Evolutionary conservation across 2,888 invertebrate genomes (phyloP).

Genomic region (Dioctria linearis): DNA sequence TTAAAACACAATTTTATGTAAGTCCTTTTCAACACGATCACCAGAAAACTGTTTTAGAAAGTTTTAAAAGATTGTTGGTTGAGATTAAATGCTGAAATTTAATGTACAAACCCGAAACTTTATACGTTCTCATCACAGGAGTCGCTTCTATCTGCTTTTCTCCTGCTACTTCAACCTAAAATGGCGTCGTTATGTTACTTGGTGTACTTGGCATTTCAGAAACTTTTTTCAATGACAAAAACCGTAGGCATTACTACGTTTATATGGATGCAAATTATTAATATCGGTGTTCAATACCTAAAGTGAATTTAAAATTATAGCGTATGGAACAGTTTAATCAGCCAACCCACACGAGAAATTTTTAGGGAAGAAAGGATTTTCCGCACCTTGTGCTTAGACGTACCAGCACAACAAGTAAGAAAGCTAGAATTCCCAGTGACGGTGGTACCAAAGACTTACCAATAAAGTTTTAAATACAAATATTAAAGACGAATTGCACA

Average conservation of each 20-base stretch:
- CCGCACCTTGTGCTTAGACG: no score
- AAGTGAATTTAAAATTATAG: no score
- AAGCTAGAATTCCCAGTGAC: no score
- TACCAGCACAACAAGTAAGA: no score
- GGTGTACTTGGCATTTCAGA: neutral
- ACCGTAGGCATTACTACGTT: neutral
- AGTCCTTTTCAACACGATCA: constrained; percentile 20
- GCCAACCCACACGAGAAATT: no score
- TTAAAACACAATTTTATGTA: neutral
- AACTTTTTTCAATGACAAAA: neutral
- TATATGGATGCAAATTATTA: no score
- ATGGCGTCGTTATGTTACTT: constrained; percentile 32
- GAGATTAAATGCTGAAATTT: constrained; percentile 37
- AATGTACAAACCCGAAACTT: constrained; percentile 52
- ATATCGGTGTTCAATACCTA: no score
- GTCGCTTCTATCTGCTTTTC: constrained; percentile 41
- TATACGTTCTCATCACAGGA: constrained; percentile 33
- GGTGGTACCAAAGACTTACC: no score
- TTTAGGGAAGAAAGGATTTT: no score
- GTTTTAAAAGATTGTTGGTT: constrained; percentile 39
- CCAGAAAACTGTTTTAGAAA: constrained; percentile 7
- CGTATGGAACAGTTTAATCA: no score
- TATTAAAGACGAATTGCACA: no score
- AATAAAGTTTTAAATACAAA: no score
- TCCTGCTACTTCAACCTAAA: constrained; percentile 48